Percentiles rank a stretch among this genome's conserved stretches.
Evolutionary conservation across 2,797 vertebrate genomes (phyloP).

Genomic region (Falco peregrinus): DNA sequence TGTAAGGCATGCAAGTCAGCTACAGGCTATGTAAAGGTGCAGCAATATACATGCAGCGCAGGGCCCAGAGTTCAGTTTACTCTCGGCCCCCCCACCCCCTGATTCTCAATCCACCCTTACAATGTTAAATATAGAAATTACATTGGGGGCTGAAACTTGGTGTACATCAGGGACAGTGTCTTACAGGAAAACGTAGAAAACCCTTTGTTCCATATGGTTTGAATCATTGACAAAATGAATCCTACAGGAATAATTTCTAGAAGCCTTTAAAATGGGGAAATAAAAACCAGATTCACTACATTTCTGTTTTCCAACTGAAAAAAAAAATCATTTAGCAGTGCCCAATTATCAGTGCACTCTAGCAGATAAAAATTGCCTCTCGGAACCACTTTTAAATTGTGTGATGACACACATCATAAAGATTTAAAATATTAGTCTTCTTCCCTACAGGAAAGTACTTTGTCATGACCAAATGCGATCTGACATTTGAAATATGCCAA

Average conservation of each 20-base stretch:
- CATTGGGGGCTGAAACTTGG: not conserved
- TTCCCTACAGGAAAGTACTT: conserved; percentile 35
- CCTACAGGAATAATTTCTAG: conserved; percentile 67
- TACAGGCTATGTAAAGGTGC: not conserved
- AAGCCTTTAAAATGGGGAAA: conserved; percentile 69
- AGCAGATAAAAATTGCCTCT: not conserved
- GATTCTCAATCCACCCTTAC: conserved; percentile 9
- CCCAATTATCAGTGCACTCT: not conserved
- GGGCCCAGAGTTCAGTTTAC: not conserved
- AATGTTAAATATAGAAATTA: conserved; percentile 39
- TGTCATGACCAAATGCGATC: conserved; percentile 8
- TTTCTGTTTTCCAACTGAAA: conserved; percentile 37
- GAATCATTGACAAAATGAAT: conserved; percentile 63
- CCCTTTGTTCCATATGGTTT: conserved; percentile 57
- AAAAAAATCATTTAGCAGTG: not conserved
- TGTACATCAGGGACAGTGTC: conserved; percentile 40
- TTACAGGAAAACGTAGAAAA: conserved; percentile 48
- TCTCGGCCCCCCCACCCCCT: not conserved
- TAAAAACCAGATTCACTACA: conserved; percentile 63
- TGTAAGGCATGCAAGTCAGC: not conserved
- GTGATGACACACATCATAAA: conserved; percentile 44
- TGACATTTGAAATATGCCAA: conserved; percentile 47
- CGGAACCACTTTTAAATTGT: conserved; percentile 25
- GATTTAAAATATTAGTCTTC: conserved; percentile 59
- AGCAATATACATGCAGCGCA: not conserved